Evolutionary conservation across 2,113 vertebrate genomes (phyloP), one percentile per base, ranked within the genome.

Genomic region (Chaetura pelagica): DNA sequence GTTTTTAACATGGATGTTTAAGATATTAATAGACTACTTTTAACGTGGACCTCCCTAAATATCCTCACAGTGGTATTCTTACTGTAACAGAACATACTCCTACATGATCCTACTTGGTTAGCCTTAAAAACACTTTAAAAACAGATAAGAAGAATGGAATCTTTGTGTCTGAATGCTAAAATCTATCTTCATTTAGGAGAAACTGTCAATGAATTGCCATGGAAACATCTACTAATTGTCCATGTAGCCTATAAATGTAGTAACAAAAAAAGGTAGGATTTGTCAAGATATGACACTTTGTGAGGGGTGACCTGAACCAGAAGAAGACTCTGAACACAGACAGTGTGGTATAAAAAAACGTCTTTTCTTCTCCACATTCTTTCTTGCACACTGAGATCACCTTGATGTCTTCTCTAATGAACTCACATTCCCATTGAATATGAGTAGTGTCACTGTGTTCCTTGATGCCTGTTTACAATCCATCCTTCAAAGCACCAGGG

Each of bases 191-290:
- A 91, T 90, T 87, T 91, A 27, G 87, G 88, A 84, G 84, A 96
- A 97, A 79, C n/a, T 79, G 63, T 93, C 10, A 1, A 80, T 94
- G 34, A 62, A 94, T 84, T 74, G 44, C 69, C 51, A 92, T 95
- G 67, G 94, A 97, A 96, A 97, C 91, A 89, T 96, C 94, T 97
- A 95, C 84, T 93, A 84, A 90, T 96, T 87, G 96, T 96, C 96
- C 89, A 8, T 68, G 27, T 82, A 94, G 86, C 73, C 86, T 51
- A 49, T 62, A 94, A 93, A 96, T 77, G 94, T 79, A 93, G 72
- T 38, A 79, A 85, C 51, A 29, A 90, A 94, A 96, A 97, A 89
- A 95, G 89, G 96, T 96, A 97, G 96, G 79, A 95, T 94, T 94
- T 94, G 80, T 84, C 24, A 85, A 81, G 91, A 97, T 88, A 95